Evolutionary conservation across 1,140 invertebrate species (phyloP).

Genomic region (Agrilus planipennis): DNA sequence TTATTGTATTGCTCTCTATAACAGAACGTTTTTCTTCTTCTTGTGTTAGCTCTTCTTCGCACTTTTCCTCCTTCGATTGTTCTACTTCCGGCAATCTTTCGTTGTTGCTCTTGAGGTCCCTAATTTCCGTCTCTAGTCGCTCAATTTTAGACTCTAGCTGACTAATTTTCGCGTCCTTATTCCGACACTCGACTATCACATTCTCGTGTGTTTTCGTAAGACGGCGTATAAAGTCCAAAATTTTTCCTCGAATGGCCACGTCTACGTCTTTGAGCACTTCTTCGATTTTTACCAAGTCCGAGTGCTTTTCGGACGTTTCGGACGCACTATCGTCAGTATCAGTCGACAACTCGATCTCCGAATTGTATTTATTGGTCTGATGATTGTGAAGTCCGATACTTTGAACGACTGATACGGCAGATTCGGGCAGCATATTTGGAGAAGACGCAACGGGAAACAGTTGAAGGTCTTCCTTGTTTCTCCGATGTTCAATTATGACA

Average conservation of each 20-base stretch:
- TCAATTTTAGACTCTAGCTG: constrained; percentile 17
- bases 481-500: no score
- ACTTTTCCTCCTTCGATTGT: constrained; percentile 6
- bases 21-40: no score
- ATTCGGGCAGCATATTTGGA: constrained; percentile 12
- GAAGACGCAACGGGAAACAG: constrained; percentile 5
- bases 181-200: constrained; percentile 17
- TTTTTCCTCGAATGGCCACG: constrained; percentile 13
- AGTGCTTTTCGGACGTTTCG: constrained; percentile 24
- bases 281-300: constrained; percentile 21
- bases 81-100: constrained; percentile 1
- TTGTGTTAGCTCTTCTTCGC: constrained; percentile 7
- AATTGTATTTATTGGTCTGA: constrained; percentile 27
- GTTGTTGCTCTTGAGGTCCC: constrained; percentile 5
- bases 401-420: constrained; percentile 24
- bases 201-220: constrained; percentile 21
- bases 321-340: constrained; percentile 43
- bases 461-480: constrained; percentile 3
- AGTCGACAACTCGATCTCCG: constrained; percentile 50
- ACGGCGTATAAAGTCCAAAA: constrained; percentile 20
- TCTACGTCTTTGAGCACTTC: constrained; percentile 20
- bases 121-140: constrained; percentile 13
- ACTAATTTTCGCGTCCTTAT: constrained; percentile 22
- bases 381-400: no score
- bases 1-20: no score